Conservation (phyloP, 1,140 invertebrate genomes). For the Diorhabda sublineata region DNA sequence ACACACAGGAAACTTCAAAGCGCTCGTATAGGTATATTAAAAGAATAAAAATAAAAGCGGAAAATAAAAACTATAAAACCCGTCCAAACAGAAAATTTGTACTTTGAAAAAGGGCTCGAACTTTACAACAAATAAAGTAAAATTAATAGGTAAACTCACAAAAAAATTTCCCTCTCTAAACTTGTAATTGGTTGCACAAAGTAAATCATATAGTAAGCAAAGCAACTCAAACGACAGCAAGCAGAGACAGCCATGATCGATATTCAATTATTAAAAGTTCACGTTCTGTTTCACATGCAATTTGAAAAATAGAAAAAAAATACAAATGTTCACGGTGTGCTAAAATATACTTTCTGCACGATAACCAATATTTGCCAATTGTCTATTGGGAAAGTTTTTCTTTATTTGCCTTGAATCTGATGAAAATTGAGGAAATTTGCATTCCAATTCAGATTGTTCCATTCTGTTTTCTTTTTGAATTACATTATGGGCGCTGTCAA, state of each 20-base stretch:
- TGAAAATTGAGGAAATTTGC: conserved; percentile 2
- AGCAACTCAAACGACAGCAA: conserved; percentile 13
- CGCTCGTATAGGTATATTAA: conserved; percentile 8
- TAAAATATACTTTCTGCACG: conserved; percentile 2
- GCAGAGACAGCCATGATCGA: conserved; percentile 20
- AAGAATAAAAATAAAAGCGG: conserved; percentile 9
- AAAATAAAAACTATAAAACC: conserved; percentile 20
- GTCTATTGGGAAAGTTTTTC: conserved; percentile 2
- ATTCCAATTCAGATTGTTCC: not conserved
- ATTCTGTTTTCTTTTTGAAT: conserved; percentile 1
- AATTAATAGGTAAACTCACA: conserved; percentile 27
- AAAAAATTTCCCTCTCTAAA: conserved; percentile 22
- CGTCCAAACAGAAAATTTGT: conserved; percentile 28
- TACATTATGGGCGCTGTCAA: not conserved
- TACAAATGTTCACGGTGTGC: conserved; percentile 1
- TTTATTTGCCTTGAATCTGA: conserved; percentile 2
- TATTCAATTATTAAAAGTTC: conserved; percentile 33
- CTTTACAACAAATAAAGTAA: conserved; percentile 29
- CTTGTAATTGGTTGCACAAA: conserved; percentile 32
- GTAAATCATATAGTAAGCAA: conserved; percentile 28
- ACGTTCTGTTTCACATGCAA: conserved; percentile 27
- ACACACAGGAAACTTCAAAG: conserved; percentile 7
- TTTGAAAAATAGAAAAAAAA: conserved; percentile 8
- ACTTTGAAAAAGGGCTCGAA: conserved; percentile 23
- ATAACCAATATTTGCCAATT: conserved; percentile 2